phyloP scores from a whole-genome alignment of 2,113 vertebrate species.

The Otis tarda region DNA sequence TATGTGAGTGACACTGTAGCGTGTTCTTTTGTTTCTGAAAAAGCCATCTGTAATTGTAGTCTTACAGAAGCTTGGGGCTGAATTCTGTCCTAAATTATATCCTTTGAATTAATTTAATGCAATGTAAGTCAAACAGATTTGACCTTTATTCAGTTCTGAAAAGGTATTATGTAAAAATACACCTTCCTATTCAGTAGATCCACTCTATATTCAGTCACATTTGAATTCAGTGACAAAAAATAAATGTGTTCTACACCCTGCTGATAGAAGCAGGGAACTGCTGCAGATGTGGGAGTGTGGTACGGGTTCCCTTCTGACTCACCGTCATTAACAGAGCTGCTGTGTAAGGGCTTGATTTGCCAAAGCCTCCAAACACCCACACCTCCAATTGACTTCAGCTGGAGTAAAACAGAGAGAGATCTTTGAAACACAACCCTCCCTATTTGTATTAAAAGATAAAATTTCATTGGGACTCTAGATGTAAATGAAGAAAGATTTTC shows the following conservation, averaged over 20 bases:
- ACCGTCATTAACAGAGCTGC: not conserved
- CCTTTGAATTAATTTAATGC: slow-evolving; percentile 29
- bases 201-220: slow-evolving; percentile 15
- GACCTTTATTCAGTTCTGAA: slow-evolving; percentile 35
- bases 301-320: slow-evolving; percentile 4
- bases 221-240: slow-evolving; percentile 34
- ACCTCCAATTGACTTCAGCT: not conserved
- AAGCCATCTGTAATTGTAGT: not conserved
- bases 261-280: slow-evolving; percentile 1
- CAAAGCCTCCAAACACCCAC: not conserved
- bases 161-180: slow-evolving; percentile 22
- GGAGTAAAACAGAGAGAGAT: not conserved
- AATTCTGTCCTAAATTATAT: slow-evolving; percentile 25
- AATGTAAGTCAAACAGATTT: slow-evolving; percentile 40
- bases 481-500: not conserved
- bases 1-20: not conserved
- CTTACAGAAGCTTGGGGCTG: not conserved
- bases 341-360: slow-evolving; percentile 11
- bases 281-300: not conserved
- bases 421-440: not conserved
- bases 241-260: slow-evolving; percentile 18
- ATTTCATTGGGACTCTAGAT: not conserved
- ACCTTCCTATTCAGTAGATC: slow-evolving; percentile 33
- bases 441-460: not conserved
- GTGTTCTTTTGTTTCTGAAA: not conserved